These are phyloP conservation scores for Antechinus flavipes DNA, from an alignment of 2,113 vertebrate genomes.

Conservation along the genomic window DNA sequence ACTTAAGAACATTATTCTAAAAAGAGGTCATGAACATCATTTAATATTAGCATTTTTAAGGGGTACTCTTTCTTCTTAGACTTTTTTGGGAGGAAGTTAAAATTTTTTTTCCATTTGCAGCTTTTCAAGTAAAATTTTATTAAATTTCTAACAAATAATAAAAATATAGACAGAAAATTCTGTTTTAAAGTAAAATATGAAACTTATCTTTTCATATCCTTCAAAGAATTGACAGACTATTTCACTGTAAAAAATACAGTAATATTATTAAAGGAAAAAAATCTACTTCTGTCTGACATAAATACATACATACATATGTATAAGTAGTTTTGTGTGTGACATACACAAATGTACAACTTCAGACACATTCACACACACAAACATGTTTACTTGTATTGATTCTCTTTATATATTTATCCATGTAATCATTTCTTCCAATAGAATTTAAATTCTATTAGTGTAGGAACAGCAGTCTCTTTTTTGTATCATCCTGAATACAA, in stretches of 20 bases:
- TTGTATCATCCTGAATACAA: no score
- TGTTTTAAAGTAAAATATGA: background rate
- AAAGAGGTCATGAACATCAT: background rate
- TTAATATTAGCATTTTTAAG: background rate
- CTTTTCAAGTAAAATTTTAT: background rate
- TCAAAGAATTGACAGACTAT: background rate
- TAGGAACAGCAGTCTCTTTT: no score
- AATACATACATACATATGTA: background rate
- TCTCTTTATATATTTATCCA: background rate
- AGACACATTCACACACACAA: no score
- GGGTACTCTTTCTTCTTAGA: background rate
- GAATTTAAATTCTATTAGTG: background rate
- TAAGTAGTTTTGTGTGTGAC: no score
- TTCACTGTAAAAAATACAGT: background rate
- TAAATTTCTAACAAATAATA: background rate
- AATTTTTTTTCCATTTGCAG: background rate
- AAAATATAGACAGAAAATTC: background rate
- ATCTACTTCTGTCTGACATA: background rate
- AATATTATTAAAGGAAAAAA: background rate
- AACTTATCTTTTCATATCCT: background rate
- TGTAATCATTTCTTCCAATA: background rate
- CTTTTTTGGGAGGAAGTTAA: background rate
- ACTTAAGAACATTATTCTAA: background rate
- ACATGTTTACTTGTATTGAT: background rate
- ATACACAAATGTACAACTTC: no score